Conservation (phyloP, 2,113 vertebrate genomes). For the Thamnaconus septentrionalis region DNA sequence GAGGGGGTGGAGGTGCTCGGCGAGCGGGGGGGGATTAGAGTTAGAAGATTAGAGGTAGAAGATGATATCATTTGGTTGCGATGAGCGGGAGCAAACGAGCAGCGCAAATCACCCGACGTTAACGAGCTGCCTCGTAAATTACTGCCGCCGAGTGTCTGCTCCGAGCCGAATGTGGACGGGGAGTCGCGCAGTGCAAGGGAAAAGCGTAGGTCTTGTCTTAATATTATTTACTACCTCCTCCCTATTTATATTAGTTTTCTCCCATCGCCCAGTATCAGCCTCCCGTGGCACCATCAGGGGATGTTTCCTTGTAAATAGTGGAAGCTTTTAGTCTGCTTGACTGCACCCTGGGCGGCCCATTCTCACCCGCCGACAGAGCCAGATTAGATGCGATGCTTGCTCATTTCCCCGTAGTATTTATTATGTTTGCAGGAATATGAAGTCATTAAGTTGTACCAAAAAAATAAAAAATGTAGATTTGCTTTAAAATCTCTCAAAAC, state of each 20-base stretch:
- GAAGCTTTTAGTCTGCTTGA: slow-evolving; percentile 29
- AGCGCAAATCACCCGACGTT: slow-evolving; percentile 74
- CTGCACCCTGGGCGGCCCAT: slow-evolving; percentile 25
- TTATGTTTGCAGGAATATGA: slow-evolving; percentile 11
- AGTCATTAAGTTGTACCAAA: slow-evolving; percentile 31
- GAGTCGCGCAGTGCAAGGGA: slow-evolving; percentile 40
- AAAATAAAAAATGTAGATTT: slow-evolving; percentile 17
- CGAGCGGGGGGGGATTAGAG: slow-evolving; percentile 56
- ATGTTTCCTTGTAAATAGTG: slow-evolving; percentile 28
- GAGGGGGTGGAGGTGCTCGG: slow-evolving; percentile 35
- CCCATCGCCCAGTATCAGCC: slow-evolving; percentile 27
- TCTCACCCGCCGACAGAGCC: slow-evolving; percentile 4
- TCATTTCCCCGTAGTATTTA: slow-evolving; percentile 30
- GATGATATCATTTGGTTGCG: slow-evolving; percentile 76
- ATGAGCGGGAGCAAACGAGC: slow-evolving; percentile 75
- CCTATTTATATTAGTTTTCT: slow-evolving; percentile 35
- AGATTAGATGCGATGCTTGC: slow-evolving; percentile 17
- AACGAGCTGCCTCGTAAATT: slow-evolving; percentile 80
- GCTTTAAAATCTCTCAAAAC: slow-evolving; percentile 9
- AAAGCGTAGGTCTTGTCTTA: slow-evolving; percentile 42
- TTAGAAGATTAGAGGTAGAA: slow-evolving; percentile 63
- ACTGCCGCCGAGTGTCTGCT: slow-evolving; percentile 53
- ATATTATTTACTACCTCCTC: slow-evolving; percentile 63
- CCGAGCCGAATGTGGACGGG: slow-evolving; percentile 30
- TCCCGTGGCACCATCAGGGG: slow-evolving; percentile 25